Percentiles rank a stretch among this genome's conserved stretches.
Evolutionary conservation across 2,888 invertebrate species (phyloP).

Genomic region (Beris chalybata): DNA sequence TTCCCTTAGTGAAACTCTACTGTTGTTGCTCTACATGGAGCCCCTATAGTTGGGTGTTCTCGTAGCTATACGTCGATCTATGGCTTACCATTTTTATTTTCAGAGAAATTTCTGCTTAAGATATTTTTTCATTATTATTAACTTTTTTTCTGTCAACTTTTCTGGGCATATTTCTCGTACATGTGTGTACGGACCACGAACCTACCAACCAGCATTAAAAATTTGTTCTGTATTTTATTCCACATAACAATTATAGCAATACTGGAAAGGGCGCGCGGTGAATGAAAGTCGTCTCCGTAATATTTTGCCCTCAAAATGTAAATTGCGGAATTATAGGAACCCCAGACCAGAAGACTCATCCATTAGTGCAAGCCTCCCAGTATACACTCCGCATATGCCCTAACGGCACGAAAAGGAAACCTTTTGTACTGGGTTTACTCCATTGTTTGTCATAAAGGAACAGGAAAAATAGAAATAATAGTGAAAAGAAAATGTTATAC

Average conservation of each 20-base stretch:
- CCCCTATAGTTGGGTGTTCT: not conserved
- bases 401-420: slow-evolving; percentile 10
- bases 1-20: slow-evolving; percentile 1
- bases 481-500: slow-evolving; percentile 7
- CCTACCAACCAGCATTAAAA: not conserved
- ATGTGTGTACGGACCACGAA: not conserved
- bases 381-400: not conserved
- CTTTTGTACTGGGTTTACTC: slow-evolving; percentile 19
- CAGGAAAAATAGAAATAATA: slow-evolving; percentile 15
- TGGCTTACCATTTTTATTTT: slow-evolving; percentile 24
- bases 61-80: not conserved
- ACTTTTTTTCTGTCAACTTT: not conserved
- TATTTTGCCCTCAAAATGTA: slow-evolving; percentile 7
- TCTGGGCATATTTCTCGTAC: not conserved
- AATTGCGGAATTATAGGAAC: not conserved
- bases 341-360: slow-evolving; percentile 2
- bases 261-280: not conserved
- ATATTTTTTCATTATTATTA: slow-evolving; percentile 4
- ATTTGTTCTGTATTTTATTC: not conserved
- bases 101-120: slow-evolving; percentile 18
- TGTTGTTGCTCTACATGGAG: not conserved
- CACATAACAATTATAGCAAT: not conserved
- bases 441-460: slow-evolving; percentile 26
- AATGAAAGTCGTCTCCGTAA: not conserved
- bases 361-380: slow-evolving; percentile 2